phyloP scores from a whole-genome alignment of 2,113 vertebrate genomes.

The Helogale parvula region DNA sequence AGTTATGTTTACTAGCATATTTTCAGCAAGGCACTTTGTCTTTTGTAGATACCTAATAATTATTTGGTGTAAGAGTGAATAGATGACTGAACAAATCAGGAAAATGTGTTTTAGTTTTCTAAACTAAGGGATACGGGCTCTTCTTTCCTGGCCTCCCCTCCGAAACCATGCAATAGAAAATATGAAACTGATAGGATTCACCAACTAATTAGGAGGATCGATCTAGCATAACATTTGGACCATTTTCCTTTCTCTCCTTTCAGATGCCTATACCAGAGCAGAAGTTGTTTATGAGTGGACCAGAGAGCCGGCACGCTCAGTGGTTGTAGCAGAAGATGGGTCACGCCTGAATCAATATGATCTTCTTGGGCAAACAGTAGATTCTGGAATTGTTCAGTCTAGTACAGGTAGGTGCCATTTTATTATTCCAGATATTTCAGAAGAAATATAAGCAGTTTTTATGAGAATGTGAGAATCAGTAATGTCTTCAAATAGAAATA shows the following conservation, averaged over 20 bases:
- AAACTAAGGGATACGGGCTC: neutral
- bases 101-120: neutral
- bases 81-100: neutral
- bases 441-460: neutral
- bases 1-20: neutral
- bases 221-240: neutral
- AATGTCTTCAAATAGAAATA: neutral
- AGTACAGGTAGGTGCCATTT: conserved; percentile 92
- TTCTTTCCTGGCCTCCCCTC: neutral
- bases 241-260: conserved; percentile 48
- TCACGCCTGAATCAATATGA: conserved; percentile 98
- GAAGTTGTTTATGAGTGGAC: conserved; percentile 99
- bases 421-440: neutral
- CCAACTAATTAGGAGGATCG: neutral
- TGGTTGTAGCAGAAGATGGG: conserved; percentile 98
- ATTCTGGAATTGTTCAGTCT: conserved; percentile 97
- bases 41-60: neutral
- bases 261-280: conserved; percentile 97
- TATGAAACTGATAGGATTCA: neutral
- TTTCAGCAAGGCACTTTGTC: neutral
- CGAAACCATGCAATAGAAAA: neutral
- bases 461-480: neutral
- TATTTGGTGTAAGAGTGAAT: neutral
- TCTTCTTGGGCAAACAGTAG: conserved; percentile 96
- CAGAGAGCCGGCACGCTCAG: conserved; percentile 94